Base-by-base conservation (phyloP, 2,888 invertebrate genomes). In the Entomobrya multifasciata region DNA sequence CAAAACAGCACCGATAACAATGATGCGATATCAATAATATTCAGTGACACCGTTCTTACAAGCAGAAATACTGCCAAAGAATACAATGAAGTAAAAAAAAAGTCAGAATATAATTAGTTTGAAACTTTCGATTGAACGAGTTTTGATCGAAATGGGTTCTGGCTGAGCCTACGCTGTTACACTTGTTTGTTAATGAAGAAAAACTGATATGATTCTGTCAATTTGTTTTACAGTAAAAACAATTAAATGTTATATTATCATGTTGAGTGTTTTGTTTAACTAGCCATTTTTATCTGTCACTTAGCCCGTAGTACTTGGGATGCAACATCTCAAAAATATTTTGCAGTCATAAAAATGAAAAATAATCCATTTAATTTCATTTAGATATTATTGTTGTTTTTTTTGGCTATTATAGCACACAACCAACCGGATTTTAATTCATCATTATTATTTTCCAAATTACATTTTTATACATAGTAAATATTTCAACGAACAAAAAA, bases 371-470 rank as follows among this genome's bases (percentile, higher is more conserved):
- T n/a, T 6, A 52, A 52, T 52, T 17, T 11, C 13, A 52, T 17
- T 52, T 52, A 52, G 52, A 13, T 52, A 52, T n/a, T 52, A 52
- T 52, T 6, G 5, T 6, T 36, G 36, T n/a, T 60, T 22, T 22
- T 70, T 44, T 72, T 72, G 49, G 25, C 49, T 49, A 72, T 72
- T 72, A 27, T 49, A 25, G 72, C 49, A 49, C 47, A 72, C 72
- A 72, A 47, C 47, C 72, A 72, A 72, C 72, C 72, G 72, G 72
- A 49, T 72, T 72, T 49, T 70, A 70, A 70, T 70, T 20, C 44
- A 44, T 15, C 22, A 70, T 44, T 70, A 70, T 44, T 70, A 44
- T 44, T 17, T 65, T n/a, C n/a, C 41, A 65, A 22, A 36, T 65
- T 41, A 65, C 65, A 65, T 36, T 11, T 57, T 25, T 36, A 36